These are phyloP conservation scores for Mythimna impura DNA, from an alignment of 2,888 invertebrate species.

Conservation along the genomic window DNA sequence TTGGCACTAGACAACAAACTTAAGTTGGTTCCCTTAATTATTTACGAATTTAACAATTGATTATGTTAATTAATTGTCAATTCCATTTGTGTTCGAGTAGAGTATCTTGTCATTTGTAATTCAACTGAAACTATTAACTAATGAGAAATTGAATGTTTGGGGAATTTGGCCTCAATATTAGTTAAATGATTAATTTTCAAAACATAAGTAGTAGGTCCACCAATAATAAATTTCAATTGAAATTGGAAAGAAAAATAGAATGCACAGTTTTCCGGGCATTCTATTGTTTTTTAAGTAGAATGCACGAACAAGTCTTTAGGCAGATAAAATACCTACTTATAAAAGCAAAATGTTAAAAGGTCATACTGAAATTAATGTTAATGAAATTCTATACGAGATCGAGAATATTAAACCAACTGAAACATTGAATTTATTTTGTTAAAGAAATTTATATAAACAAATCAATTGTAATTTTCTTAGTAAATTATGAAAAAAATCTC, in stretches of 20 bases:
- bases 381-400: slow-evolving; percentile 1
- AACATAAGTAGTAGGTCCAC: no score
- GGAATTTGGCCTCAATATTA: not conserved
- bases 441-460: no score
- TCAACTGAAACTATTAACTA: slow-evolving; percentile 14
- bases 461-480: no score
- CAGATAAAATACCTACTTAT: not conserved
- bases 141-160: slow-evolving; percentile 15
- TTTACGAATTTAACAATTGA: slow-evolving; percentile 30
- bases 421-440: not conserved
- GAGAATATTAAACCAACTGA: slow-evolving; percentile 1
- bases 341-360: not conserved
- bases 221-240: no score
- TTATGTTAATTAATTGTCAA: slow-evolving; percentile 29
- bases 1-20: slow-evolving; percentile 6
- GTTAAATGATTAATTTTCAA: not conserved
- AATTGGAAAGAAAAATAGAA: no score
- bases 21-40: slow-evolving; percentile 24
- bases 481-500: no score
- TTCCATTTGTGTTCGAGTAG: slow-evolving; percentile 16
- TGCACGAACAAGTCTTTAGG: no score
- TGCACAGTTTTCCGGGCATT: no score
- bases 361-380: slow-evolving; percentile 4
- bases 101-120: slow-evolving; percentile 11
- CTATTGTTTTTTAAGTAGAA: no score